A percentile compares a stretch with the other conserved stretches of the same genome.
phyloP scores from a whole-genome alignment of 1,140 invertebrate species.

The Stratiolaelaps scimitus region DNA sequence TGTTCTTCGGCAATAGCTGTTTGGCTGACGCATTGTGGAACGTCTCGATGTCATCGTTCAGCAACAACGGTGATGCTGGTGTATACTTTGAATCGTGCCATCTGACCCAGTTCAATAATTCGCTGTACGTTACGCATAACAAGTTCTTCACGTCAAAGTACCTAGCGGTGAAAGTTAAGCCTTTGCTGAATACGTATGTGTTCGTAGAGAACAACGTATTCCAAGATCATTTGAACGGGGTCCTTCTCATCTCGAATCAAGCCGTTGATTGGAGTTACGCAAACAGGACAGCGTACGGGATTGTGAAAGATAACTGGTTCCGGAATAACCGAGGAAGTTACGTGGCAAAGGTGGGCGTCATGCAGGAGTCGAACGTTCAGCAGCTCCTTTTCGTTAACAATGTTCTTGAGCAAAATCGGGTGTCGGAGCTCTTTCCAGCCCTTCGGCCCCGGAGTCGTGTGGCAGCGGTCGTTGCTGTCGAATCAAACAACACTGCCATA shows the following conservation, averaged over 20 bases:
- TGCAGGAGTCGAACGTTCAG: slow-evolving; percentile 67
- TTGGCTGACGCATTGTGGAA: slow-evolving; percentile 52
- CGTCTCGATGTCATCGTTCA: slow-evolving; percentile 70
- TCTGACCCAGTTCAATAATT: slow-evolving; percentile 40
- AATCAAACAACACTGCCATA: slow-evolving; percentile 69
- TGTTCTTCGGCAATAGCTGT: slow-evolving; percentile 55
- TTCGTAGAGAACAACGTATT: slow-evolving; percentile 78
- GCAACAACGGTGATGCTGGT: slow-evolving; percentile 57
- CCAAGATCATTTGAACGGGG: slow-evolving; percentile 61
- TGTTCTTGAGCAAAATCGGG: slow-evolving; percentile 67
- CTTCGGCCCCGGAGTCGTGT: slow-evolving; percentile 73
- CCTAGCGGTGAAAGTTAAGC: slow-evolving; percentile 62
- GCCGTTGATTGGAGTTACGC: slow-evolving; percentile 46
- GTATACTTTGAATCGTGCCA: slow-evolving; percentile 67
- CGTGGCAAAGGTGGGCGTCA: slow-evolving; percentile 70
- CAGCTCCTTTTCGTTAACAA: slow-evolving; percentile 74
- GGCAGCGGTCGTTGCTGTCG: slow-evolving; percentile 73
- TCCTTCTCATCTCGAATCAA: slow-evolving; percentile 74
- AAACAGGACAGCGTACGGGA: slow-evolving; percentile 54
- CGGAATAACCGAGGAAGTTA: slow-evolving; percentile 69
- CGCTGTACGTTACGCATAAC: slow-evolving; percentile 71
- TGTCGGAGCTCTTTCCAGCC: slow-evolving; percentile 67
- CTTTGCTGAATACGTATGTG: slow-evolving; percentile 65
- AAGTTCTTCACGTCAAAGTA: slow-evolving; percentile 58
- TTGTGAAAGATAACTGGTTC: slow-evolving; percentile 78